A percentile compares a stretch with the other conserved stretches of the same genome.
phyloP scores from a whole-genome alignment of 1,140 invertebrate genomes.

The Drosophila equinoxialis region DNA sequence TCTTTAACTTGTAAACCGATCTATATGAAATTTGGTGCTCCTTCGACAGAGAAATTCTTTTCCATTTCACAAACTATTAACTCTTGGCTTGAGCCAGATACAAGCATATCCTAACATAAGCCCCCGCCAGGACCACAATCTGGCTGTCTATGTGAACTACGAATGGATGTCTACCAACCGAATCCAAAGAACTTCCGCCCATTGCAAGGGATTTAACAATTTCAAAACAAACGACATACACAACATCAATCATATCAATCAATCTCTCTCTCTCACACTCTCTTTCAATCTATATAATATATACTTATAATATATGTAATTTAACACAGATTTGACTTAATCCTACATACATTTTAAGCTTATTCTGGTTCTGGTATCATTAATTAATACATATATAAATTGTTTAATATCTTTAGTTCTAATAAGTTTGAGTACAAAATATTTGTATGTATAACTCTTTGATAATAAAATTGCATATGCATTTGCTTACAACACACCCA shows the following conservation, averaged over 20 bases:
- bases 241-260: constrained; percentile 11
- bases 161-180: too few species aligned
- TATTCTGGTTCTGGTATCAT: constrained; percentile 65
- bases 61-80: too few species aligned
- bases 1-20: too few species aligned
- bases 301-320: constrained; percentile 28
- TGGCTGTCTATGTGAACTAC: too few species aligned
- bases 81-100: too few species aligned
- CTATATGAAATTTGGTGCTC: too few species aligned
- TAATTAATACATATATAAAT: constrained; percentile 42
- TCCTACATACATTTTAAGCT: constrained; percentile 68
- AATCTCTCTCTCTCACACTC: background rate
- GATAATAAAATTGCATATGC: constrained; percentile 71
- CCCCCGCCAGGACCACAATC: too few species aligned
- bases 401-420: constrained; percentile 59
- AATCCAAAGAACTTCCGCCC: too few species aligned
- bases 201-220: too few species aligned
- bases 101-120: too few species aligned
- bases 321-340: constrained; percentile 50
- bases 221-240: background rate
- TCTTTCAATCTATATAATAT: constrained; percentile 20
- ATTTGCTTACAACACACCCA: constrained; percentile 49
- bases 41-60: too few species aligned
- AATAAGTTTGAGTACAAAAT: constrained; percentile 50
- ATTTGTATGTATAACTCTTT: constrained; percentile 65